Percentiles rank a stretch among this genome's conserved stretches.
These are phyloP conservation scores for Hemiprocne comata DNA, from an alignment of 2,113 vertebrate species.

Conservation along the genomic window DNA sequence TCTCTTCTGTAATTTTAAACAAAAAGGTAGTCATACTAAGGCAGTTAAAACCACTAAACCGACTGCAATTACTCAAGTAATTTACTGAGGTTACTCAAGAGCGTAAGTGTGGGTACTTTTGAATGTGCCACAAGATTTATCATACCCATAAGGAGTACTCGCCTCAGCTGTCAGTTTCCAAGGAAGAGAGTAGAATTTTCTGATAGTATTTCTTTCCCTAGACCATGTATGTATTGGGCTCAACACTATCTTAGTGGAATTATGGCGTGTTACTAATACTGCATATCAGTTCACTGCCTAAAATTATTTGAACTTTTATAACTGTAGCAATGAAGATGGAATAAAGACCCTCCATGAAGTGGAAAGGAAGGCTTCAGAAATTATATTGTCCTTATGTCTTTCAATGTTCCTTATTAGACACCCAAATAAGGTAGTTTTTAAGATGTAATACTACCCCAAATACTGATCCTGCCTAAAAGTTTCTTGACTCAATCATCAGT, in stretches of 20 bases:
- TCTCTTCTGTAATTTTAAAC: conserved; percentile 10
- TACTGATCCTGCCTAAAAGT: background rate
- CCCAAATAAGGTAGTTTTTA: background rate
- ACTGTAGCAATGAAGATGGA: background rate
- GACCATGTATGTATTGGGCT: background rate
- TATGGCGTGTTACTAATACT: background rate
- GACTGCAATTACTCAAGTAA: background rate
- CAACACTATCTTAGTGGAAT: background rate
- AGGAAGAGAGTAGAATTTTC: background rate
- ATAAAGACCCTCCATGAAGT: background rate
- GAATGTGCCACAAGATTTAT: background rate
- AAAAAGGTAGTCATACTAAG: background rate
- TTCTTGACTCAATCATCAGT: background rate
- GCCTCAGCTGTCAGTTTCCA: background rate
- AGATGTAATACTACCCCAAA: background rate
- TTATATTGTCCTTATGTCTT: background rate
- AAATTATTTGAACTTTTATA: background rate
- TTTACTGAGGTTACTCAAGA: background rate
- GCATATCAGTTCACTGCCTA: background rate
- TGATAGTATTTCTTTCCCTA: background rate
- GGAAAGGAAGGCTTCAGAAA: background rate
- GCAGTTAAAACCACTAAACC: background rate
- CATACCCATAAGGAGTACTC: background rate
- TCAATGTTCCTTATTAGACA: background rate
- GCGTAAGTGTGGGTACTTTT: background rate